Conservation (phyloP, 2,888 invertebrate species). For the Linnaemya tessellans region DNA sequence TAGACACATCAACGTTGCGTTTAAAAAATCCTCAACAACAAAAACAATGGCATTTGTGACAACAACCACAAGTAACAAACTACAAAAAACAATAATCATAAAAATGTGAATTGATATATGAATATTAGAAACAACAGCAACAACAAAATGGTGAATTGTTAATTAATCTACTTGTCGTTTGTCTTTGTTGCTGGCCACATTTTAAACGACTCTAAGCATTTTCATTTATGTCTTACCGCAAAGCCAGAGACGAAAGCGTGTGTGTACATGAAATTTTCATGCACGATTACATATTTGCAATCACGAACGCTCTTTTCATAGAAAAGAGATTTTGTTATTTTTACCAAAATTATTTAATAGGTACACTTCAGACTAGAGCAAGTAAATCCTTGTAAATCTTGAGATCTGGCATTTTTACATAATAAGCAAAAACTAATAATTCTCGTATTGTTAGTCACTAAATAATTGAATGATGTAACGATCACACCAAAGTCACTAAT, state of each 20-base stretch:
- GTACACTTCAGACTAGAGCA: too few relatives aligned
- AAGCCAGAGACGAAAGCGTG: not conserved
- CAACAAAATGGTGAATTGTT: not conserved
- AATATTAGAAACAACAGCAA: slow-evolving; percentile 10
- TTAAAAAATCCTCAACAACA: slow-evolving; percentile 32
- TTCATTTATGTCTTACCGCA: not conserved
- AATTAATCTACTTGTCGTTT: not conserved
- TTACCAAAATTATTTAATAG: too few relatives aligned
- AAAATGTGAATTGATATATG: not conserved
- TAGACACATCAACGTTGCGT: slow-evolving; percentile 60
- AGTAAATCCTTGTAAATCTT: too few relatives aligned
- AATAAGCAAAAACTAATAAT: too few relatives aligned
- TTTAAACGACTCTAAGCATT: not conserved
- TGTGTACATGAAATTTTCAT: not conserved
- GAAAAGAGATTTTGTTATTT: too few relatives aligned
- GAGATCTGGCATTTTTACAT: too few relatives aligned
- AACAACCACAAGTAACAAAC: not conserved
- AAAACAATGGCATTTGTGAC: slow-evolving; percentile 26
- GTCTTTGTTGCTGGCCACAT: not conserved
- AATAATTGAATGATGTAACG: too few relatives aligned
- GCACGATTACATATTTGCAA: not conserved
- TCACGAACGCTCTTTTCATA: not conserved
- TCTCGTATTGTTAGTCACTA: too few relatives aligned
- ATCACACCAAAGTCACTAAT: too few relatives aligned
- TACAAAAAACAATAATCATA: slow-evolving; percentile 6